Conservation (phyloP, 2,888 invertebrate species). For the Oligia strigilis region DNA sequence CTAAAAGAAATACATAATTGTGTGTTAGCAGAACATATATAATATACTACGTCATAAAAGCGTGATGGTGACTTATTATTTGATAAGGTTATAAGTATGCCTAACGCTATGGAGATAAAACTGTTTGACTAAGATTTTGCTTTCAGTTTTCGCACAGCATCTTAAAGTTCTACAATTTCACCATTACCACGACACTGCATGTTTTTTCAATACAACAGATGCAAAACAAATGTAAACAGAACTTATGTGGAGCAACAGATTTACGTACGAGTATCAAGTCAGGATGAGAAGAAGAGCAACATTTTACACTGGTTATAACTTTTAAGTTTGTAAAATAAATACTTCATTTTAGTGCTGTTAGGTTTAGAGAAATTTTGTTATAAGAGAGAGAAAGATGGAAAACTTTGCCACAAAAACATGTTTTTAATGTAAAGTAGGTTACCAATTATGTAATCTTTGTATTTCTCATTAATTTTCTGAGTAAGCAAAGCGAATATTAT, state of each 20-base stretch:
- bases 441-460: constrained; percentile 26
- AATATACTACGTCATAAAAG: background rate
- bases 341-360: no score
- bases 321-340: background rate
- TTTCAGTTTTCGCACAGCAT: constrained; percentile 12
- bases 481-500: constrained; percentile 17
- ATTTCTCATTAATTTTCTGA: constrained; percentile 24
- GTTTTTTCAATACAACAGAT: background rate
- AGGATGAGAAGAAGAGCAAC: background rate
- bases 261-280: background rate
- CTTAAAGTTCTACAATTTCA: background rate
- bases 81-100: constrained; percentile 25
- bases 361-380: background rate
- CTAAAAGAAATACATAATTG: constrained; percentile 68
- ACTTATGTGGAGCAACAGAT: background rate
- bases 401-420: constrained; percentile 1
- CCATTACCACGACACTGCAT: background rate
- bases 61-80: constrained; percentile 23
- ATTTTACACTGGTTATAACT: background rate
- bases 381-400: constrained; percentile 11
- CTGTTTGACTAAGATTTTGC: constrained; percentile 11
- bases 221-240: no score
- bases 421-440: constrained; percentile 9
- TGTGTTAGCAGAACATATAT: constrained; percentile 10
- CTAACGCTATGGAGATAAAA: constrained; percentile 1